A percentile compares a stretch with the other conserved stretches of the same genome.
phyloP scores from a whole-genome alignment of 2,113 vertebrate species.

The Melospiza georgiana region DNA sequence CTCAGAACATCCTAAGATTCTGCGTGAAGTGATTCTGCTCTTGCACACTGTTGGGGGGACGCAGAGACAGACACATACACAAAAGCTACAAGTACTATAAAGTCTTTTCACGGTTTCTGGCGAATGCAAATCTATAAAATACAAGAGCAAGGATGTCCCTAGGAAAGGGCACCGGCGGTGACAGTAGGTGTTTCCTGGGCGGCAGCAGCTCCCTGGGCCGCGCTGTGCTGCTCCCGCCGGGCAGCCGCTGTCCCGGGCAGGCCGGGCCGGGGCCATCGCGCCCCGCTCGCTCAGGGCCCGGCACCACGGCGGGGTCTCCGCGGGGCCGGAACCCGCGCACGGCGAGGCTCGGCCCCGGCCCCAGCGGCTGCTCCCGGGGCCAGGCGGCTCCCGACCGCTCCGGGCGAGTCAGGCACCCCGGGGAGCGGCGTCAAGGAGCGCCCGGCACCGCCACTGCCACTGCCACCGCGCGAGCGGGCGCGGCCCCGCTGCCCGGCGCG shows the following conservation, averaged over 20 bases:
- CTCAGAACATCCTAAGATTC: not conserved
- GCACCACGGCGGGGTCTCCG: not conserved
- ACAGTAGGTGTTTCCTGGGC: fast-evolving
- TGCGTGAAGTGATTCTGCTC: not conserved
- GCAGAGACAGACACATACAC: not conserved
- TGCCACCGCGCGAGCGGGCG: too few species aligned
- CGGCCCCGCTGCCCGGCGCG: too few species aligned
- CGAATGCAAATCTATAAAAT: not conserved
- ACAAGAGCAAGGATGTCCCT: not conserved
- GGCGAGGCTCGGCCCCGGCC: not conserved
- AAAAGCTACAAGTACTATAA: too few species aligned
- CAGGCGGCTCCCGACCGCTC: not conserved
- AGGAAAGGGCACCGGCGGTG: not conserved
- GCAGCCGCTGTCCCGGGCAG: not conserved
- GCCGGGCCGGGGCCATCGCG: fast-evolving
- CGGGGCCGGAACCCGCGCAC: not conserved
- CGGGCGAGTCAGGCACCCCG: not conserved
- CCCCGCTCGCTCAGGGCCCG: fast-evolving
- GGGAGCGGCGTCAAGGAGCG: too few species aligned
- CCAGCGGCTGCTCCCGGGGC: not conserved
- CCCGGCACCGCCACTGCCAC: not conserved
- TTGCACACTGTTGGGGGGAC: not conserved
- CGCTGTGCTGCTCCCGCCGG: not conserved
- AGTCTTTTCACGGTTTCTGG: not conserved
- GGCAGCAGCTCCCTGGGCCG: fast-evolving